Conservation (phyloP, 2,888 invertebrate genomes). For the Desoria tigrina region DNA sequence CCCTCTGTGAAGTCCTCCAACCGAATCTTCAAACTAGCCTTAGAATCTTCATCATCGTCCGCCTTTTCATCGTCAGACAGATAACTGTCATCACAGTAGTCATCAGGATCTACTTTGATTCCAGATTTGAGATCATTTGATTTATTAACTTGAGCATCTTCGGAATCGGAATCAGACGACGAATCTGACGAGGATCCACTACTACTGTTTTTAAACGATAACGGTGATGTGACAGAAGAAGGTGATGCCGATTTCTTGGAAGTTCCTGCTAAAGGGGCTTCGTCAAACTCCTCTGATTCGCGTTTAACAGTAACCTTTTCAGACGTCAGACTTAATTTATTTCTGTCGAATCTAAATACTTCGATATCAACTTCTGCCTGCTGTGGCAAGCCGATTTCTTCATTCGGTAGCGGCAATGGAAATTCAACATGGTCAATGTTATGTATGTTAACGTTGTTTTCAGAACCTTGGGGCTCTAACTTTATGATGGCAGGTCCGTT, state of each 20-base stretch:
- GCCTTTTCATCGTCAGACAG: constrained; percentile 14
- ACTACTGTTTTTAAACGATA: background rate
- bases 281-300: constrained; percentile 5
- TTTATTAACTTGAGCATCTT: background rate
- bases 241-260: constrained; percentile 23
- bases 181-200: constrained; percentile 16
- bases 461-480: too few species aligned
- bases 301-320: constrained; percentile 18
- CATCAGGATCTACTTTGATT: background rate
- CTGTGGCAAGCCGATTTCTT: too few species aligned
- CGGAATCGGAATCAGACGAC: constrained; percentile 9
- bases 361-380: constrained; percentile 17
- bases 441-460: too few species aligned
- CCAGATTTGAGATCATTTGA: background rate
- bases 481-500: background rate
- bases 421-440: too few species aligned
- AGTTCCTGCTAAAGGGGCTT: constrained; percentile 1
- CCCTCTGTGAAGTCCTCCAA: constrained; percentile 20
- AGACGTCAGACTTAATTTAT: constrained; percentile 26
- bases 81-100: background rate
- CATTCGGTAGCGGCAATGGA: too few species aligned
- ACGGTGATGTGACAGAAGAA: background rate
- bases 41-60: constrained; percentile 10
- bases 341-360: constrained; percentile 32
- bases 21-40: background rate